Base-by-base conservation (phyloP, 1,140 invertebrate genomes). In the Drosophila ironensis region DNA sequence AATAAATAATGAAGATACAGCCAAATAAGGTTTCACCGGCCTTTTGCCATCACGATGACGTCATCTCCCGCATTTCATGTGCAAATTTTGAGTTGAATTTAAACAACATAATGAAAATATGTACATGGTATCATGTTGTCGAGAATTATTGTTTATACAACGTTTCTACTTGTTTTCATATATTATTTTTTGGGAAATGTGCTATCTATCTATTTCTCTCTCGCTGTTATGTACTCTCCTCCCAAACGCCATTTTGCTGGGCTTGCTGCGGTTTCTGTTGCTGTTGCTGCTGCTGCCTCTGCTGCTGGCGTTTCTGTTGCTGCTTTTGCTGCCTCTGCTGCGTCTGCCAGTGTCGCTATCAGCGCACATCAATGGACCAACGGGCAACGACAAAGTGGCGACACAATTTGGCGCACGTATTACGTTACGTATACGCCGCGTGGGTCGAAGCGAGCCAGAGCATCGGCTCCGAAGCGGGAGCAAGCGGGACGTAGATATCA, bases 351-450 rank as follows among this genome's bases (percentile, higher is more conserved):
- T 72, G 68, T 59, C 68, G 67, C 77, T 82, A 82, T 84, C 80
- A 86, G 80, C 78, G 78, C 78, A 82, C 74, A 84, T 84, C 78
- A 84, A 86, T 84, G 80, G 80, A 84, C 80, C 80, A 84, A 70
- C 76, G 71, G 80, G 74, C 70, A 50, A 50, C 52, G 27, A 57
- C 56, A 60, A 52, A 57, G 80, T 70, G 78, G 80, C 80, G 80
- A 86, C 81, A 84, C 80, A 84, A 72, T 80, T 86, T 80, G 80
- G 80, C 76, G 78, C 78, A 82, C 78, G n/a, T n/a, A n/a, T n/a
- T n/a, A n/a, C n/a, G 86, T 84, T 81, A 81, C 77, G 35, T 48
- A 68, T 68, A 67, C 66, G 66, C 66, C 40, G 44, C 24, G 72
- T 37, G 60, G 71, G 74, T 59, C 70, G 71, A 71, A 78, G 64